A percentile compares a stretch with the other conserved stretches of the same genome.
These are phyloP conservation scores for Clepsis dumicolana DNA, from an alignment of 2,888 invertebrate species.

Conservation along the genomic window DNA sequence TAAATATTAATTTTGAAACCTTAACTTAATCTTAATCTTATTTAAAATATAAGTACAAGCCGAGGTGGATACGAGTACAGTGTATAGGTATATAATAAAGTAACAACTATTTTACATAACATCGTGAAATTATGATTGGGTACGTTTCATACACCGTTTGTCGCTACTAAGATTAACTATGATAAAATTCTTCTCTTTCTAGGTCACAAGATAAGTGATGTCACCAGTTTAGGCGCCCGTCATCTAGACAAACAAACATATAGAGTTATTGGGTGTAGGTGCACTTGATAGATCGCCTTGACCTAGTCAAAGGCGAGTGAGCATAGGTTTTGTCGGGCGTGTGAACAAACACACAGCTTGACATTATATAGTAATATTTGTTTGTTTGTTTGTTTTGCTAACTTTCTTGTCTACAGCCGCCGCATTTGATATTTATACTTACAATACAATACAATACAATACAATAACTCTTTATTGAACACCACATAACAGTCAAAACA, in stretches of 20 bases:
- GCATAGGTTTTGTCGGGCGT: constrained; percentile 18
- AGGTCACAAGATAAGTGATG: constrained; percentile 41
- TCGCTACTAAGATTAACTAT: constrained; percentile 19
- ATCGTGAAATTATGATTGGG: not conserved
- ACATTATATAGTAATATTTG: not conserved
- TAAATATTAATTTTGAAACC: no score
- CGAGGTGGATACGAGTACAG: no score
- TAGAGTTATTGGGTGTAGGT: constrained; percentile 37
- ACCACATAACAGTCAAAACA: no score
- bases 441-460: no score
- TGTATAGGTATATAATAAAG: no score
- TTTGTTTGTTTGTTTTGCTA: not conserved
- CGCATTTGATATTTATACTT: no score
- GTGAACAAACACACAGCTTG: constrained; percentile 8
- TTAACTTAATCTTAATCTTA: no score
- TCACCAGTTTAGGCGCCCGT: constrained; percentile 35
- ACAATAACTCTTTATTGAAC: no score
- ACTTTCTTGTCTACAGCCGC: no score
- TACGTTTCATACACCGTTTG: constrained; percentile 3
- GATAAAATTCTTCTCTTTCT: constrained; percentile 30
- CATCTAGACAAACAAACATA: constrained; percentile 30
- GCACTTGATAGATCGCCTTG: constrained; percentile 35
- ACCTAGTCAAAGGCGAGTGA: constrained; percentile 23
- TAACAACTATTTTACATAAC: constrained; percentile 11
- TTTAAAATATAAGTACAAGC: no score